Conservation (phyloP, 2,113 vertebrate species). For the Protomyctophum bolini region DNA sequence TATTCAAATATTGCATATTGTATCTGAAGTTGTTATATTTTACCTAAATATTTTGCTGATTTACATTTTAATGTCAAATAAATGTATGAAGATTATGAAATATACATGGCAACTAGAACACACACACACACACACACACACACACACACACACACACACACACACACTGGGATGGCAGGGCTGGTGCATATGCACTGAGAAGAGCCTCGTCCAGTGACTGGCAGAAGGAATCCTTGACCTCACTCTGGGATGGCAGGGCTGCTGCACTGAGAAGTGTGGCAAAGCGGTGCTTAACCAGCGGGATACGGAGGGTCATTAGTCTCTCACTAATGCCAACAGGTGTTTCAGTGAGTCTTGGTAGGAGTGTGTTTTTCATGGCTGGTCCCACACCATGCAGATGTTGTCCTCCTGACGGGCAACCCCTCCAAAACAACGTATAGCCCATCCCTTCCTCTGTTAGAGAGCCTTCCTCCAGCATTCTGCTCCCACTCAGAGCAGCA, state of each 20-base stretch:
- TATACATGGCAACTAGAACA: too few relatives aligned
- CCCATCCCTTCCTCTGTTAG: slow-evolving; percentile 18
- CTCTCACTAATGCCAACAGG: slow-evolving; percentile 15
- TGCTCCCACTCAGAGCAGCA: slow-evolving; percentile 17
- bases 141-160: too few relatives aligned
- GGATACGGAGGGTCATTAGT: neutral
- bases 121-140: too few relatives aligned
- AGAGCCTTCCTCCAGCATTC: slow-evolving; percentile 10
- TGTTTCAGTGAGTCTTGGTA: slow-evolving; percentile 12
- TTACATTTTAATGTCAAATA: too few relatives aligned
- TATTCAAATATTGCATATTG: too few relatives aligned
- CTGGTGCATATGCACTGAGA: too few relatives aligned
- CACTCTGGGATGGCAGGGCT: slow-evolving; percentile 1
- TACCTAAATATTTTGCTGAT: too few relatives aligned
- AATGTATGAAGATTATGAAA: too few relatives aligned
- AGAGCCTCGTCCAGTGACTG: slow-evolving; percentile 5
- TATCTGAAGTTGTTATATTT: too few relatives aligned
- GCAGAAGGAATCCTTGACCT: slow-evolving; percentile 12
- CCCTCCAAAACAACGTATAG: too few relatives aligned
- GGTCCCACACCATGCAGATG: slow-evolving; percentile 11
- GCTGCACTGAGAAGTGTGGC: slow-evolving; percentile 22
- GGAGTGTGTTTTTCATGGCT: slow-evolving; percentile 13
- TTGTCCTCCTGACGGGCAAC: slow-evolving; percentile 6
- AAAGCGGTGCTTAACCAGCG: neutral
- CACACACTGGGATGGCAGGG: too few relatives aligned